phyloP scores from a whole-genome alignment of 1,140 invertebrate genomes.

The Phthorimaea operculella region DNA sequence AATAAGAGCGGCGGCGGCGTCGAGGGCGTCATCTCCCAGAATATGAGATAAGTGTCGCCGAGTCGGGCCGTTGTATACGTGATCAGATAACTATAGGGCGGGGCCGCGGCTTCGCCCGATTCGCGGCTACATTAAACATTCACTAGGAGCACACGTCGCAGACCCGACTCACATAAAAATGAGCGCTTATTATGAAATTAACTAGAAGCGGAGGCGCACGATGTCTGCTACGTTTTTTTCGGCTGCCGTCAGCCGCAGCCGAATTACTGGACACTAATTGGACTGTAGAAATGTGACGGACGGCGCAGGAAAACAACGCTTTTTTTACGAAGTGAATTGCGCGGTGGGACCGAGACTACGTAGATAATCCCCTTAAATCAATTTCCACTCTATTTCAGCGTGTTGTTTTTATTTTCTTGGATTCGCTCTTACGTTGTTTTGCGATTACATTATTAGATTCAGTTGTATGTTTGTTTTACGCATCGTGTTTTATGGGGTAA shows the following conservation, averaged over 20 bases:
- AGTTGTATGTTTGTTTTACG: too few relatives aligned
- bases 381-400: background rate
- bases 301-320: slow-evolving; percentile 36
- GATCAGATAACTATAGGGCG: slow-evolving; percentile 36
- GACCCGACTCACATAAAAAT: slow-evolving; percentile 56
- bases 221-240: slow-evolving; percentile 47
- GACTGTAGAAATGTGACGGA: slow-evolving; percentile 60
- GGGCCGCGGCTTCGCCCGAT: slow-evolving; percentile 30
- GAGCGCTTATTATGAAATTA: slow-evolving; percentile 65
- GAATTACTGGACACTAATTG: slow-evolving; percentile 65
- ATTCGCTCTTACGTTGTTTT: background rate
- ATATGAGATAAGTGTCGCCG: slow-evolving; percentile 41
- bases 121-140: slow-evolving; percentile 55
- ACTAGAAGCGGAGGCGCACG: slow-evolving; percentile 39
- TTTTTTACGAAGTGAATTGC: slow-evolving; percentile 23
- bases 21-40: slow-evolving; percentile 38
- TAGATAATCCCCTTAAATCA: slow-evolving; percentile 12
- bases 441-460: too few relatives aligned
- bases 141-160: slow-evolving; percentile 37
- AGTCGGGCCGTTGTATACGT: slow-evolving; percentile 24
- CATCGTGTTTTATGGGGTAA: too few relatives aligned
- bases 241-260: slow-evolving; percentile 46
- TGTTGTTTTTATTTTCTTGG: background rate
- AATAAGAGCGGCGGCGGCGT: slow-evolving; percentile 29
- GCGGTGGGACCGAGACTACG: slow-evolving; percentile 4